A percentile compares a stretch with the other conserved stretches of the same genome.
These are phyloP conservation scores for Prorops nasuta DNA, from an alignment of 1,140 invertebrate species.

Conservation along the genomic window DNA sequence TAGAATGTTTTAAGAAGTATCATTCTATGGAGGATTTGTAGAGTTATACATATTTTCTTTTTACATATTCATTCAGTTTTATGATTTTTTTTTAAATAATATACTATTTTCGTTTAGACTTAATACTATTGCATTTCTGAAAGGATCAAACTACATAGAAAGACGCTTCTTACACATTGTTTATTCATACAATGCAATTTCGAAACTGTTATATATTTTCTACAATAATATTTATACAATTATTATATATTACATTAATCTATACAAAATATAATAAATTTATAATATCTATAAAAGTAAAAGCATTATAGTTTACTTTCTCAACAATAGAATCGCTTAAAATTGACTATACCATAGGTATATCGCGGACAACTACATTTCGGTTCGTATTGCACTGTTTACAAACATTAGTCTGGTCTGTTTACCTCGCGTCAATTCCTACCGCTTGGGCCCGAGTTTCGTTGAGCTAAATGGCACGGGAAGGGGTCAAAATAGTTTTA, in stretches of 20 bases:
- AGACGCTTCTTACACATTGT: constrained; percentile 3
- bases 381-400: constrained; percentile 2
- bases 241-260: too few species aligned
- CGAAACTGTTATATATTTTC: neutral
- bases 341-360: neutral
- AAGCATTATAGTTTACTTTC: neutral
- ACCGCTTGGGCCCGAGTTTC: constrained; percentile 8
- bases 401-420: constrained; percentile 7
- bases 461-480: constrained; percentile 9
- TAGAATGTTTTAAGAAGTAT: constrained; percentile 4
- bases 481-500: constrained; percentile 11
- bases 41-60: constrained; percentile 7
- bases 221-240: too few species aligned
- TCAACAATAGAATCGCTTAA: neutral
- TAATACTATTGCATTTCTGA: constrained; percentile 5
- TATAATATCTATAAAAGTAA: neutral
- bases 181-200: constrained; percentile 8
- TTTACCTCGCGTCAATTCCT: constrained; percentile 8
- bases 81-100: constrained; percentile 11
- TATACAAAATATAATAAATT: neutral
- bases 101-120: constrained; percentile 8
- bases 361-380: neutral
- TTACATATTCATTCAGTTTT: constrained; percentile 11
- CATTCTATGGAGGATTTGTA: constrained; percentile 8
- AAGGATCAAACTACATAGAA: neutral